Conservation (phyloP, 2,113 vertebrate species). For the Pteruthius melanotis region DNA sequence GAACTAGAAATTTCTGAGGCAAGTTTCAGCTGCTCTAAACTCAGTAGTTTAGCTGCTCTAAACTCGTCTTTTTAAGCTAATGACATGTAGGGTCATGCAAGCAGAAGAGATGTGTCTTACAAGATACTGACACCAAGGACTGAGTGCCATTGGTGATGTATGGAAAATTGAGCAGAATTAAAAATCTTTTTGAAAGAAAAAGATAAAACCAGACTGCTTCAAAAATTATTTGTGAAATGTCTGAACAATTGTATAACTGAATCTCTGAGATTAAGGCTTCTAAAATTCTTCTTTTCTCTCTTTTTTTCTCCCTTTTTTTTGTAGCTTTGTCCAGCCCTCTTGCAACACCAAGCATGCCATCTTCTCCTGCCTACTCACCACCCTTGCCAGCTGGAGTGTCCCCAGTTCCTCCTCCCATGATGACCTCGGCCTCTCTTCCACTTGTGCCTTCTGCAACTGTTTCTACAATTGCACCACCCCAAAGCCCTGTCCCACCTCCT, state of each 20-base stretch:
- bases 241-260: not conserved
- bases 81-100: not conserved
- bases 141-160: not conserved
- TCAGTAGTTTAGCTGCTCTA: not conserved
- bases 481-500: not conserved
- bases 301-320: not conserved
- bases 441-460: slow-evolving; percentile 41
- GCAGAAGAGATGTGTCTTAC: not conserved
- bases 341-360: slow-evolving; percentile 29
- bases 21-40: not conserved
- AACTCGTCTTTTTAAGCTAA: not conserved
- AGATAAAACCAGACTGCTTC: not conserved
- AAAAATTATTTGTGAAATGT: not conserved
- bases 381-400: slow-evolving; percentile 36
- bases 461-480: not conserved
- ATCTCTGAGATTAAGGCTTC: not conserved
- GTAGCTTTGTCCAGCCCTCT: slow-evolving; percentile 66
- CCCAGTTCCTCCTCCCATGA: slow-evolving; percentile 49
- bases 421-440: slow-evolving; percentile 51
- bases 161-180: not conserved
- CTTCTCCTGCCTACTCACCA: slow-evolving; percentile 42
- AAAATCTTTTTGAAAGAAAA: not conserved
- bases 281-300: not conserved
- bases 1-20: not conserved
- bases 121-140: not conserved